Conservation (phyloP, 92 coral and sea anemone species). For the Phenganax subtilis region DNA sequence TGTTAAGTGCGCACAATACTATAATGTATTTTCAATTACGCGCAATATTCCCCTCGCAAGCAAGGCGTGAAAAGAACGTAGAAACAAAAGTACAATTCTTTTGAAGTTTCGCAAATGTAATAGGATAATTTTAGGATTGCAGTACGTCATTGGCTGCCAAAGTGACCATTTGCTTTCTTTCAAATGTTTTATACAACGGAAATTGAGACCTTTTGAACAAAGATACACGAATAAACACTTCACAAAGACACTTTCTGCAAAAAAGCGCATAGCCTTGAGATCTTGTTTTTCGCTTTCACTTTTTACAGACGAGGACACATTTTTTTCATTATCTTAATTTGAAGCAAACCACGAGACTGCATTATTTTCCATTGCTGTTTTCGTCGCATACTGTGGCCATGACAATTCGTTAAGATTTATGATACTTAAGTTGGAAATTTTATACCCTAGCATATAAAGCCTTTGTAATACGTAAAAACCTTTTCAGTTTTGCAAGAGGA, state of each 20-base stretch:
- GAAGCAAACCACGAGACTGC: constrained; percentile 21
- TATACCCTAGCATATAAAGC: constrained; percentile 38
- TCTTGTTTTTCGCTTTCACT: neutral
- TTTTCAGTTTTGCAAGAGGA: constrained; percentile 19
- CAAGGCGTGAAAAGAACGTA: neutral
- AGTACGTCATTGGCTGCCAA: neutral
- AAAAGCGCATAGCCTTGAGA: neutral
- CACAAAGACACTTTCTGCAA: neutral
- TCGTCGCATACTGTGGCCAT: constrained; percentile 41
- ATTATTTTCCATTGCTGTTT: constrained; percentile 21
- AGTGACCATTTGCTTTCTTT: neutral
- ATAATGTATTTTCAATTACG: neutral
- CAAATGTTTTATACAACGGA: constrained; percentile 1
- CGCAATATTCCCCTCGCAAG: neutral
- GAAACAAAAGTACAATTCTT: constrained; percentile 22
- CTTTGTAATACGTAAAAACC: constrained; percentile 12
- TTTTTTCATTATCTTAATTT: constrained; percentile 38
- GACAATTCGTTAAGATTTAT: constrained; percentile 42
- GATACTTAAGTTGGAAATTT: constrained; percentile 40
- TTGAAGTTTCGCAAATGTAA: neutral
- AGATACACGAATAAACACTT: neutral
- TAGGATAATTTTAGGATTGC: neutral
- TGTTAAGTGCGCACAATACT: neutral
- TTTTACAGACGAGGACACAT: neutral
- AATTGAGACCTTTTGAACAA: neutral